Evolutionary conservation across 1,140 invertebrate genomes (phyloP), one percentile per base, ranked within the genome.

Genomic region (Drosophila nasuta): DNA sequence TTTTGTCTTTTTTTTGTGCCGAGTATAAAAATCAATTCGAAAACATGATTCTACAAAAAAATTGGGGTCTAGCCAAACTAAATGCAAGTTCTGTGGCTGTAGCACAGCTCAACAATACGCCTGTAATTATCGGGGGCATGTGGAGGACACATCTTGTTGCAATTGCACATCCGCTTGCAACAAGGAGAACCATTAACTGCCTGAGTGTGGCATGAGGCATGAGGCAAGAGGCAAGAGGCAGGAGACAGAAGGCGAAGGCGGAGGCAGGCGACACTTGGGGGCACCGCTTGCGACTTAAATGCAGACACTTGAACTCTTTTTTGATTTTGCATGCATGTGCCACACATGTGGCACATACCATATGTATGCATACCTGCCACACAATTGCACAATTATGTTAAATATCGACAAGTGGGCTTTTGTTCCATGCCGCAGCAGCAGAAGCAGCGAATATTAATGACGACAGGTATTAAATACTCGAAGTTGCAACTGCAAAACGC

Each of bases 331-430:
- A 0, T 59, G 28, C 38, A 63, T 48, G 33, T 52, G 48, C 56
- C 33, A 51, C 54, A 58, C 46, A 58, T 45, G 49, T 63, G 13
- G 15, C 6, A 33, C 38, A 13, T 17, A 46, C 13, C 35, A 38
- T 38, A 30, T 33, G 45, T 33, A 33, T 10, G 25, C 35, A 45
- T 41, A 59, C n/a, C 56, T 54, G 57, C 51, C 71, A 62, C 69
- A 86, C 82, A 86, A 86, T 86, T 85, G 79, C 77, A 88, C 83
- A 88, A 88, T 88, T 88, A 88, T 89, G 83, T 88, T 88, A 88
- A 88, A 88, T 88, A 88, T 88, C 83, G 83, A 88, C 83, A 88
- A 88, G 83, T 88, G 85, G 73, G 56, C 78, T 86, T 86, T 85
- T 85, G 81, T 85, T 86, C 80, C 81, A 51, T 64, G 54, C 69